Base-by-base conservation (phyloP, 2,113 vertebrate species). In the Verasper variegatus region DNA sequence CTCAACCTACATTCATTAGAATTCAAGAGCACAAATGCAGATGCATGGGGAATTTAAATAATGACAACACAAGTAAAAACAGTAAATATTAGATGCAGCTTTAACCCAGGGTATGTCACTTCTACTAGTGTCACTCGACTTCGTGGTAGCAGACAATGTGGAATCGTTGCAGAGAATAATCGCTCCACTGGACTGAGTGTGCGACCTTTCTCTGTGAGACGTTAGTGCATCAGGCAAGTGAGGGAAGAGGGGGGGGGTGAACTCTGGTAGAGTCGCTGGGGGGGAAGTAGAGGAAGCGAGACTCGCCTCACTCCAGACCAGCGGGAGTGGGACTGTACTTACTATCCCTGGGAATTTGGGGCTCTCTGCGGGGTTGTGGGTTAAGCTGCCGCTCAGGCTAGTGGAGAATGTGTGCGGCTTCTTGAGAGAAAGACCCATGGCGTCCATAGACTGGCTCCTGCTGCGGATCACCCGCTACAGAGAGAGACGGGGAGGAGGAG, bases 391-490 rank as follows among this genome's bases (percentile, higher is more conserved):
- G 54, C 95, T 97, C 93, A 95, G 93, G 94, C 96, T 98, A 92
- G 95, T 95, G 85, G 96, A 96, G 90, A 97, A 93, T 5, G 95
- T 90, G 85, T 90, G 94, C 17, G 93, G 93, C 91, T 95, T 96
- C 94, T 95, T 97, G 92, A 92, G 92, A 93, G 92, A 92, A 27
- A 96, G 94, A 57, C 95, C 96, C 96, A 95, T 93, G 92, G 96
- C 93, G 1, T 97, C 97, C 97, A 97, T 95, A 71, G 97, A 97
- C 78, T 97, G 97, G 94, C 97, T 97, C 87, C 96, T 96, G 91
- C 95, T 95, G 88, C 96, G 95, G 88, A 98, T 97, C 91, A 96
- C 97, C 56, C 97, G 93, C 96, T 97, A 94, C 78, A 71, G 84
- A 90, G 83, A 91, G 72, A 92, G 91, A 91, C 89, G 91, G 89